Percentiles rank a stretch among this genome's conserved stretches.
Evolutionary conservation across 2,113 vertebrate genomes (phyloP).

Genomic region (Caloenas nicobarica): DNA sequence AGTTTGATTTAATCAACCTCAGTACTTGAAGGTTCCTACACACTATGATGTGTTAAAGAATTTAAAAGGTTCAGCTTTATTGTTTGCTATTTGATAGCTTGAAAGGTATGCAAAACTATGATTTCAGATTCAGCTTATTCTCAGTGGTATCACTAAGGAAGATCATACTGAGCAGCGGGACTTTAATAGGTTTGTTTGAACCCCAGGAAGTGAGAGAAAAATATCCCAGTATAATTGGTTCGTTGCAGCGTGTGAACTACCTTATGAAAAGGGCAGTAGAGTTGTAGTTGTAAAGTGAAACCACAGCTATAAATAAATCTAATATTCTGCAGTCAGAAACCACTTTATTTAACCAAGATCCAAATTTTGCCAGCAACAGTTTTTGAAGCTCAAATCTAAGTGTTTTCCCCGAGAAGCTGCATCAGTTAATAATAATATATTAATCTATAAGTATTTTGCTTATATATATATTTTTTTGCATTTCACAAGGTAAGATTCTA

Average conservation of each 20-base stretch:
- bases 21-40: conserved; percentile 37
- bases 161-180: conserved; percentile 58
- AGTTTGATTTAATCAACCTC: conserved; percentile 17
- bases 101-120: conserved; percentile 67
- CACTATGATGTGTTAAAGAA: conserved; percentile 31
- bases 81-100: conserved; percentile 63
- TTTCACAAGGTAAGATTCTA: conserved; percentile 2
- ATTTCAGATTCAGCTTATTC: conserved; percentile 67
- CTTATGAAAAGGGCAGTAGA: conserved; percentile 60
- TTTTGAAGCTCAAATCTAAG: conserved; percentile 17
- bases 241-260: conserved; percentile 63
- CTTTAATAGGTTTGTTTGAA: conserved; percentile 72
- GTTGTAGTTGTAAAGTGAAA: conserved; percentile 59
- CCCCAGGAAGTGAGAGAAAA: conserved; percentile 45
- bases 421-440: conserved; percentile 1
- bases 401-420: background rate
- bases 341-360: conserved; percentile 34
- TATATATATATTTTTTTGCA: background rate
- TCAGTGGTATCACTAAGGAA: conserved; percentile 65
- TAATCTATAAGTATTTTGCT: background rate
- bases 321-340: conserved; percentile 30
- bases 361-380: conserved; percentile 26
- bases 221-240: conserved; percentile 67
- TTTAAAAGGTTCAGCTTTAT: conserved; percentile 48
- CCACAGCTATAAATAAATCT: conserved; percentile 62